Evolutionary conservation across 92 coral and sea anemone species (phyloP).

Genomic region (Scolanthus callimorphus): DNA sequence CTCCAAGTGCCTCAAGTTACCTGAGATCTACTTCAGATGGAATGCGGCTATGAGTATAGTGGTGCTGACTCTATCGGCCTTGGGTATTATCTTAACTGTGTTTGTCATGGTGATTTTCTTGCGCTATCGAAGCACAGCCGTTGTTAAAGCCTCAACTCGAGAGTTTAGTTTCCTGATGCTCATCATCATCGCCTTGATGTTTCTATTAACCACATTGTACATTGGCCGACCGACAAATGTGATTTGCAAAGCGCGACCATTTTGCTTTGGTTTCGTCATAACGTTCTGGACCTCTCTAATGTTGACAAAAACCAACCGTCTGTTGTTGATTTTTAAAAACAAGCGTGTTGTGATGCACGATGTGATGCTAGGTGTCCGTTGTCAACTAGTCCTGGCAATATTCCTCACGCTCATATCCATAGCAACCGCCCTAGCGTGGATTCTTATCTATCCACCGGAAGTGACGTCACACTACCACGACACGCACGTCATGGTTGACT

Average conservation of each 20-base stretch:
- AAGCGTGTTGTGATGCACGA: conserved; percentile 53
- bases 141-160: conserved; percentile 91
- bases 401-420: conserved; percentile 35
- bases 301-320: conserved; percentile 87
- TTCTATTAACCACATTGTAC: conserved; percentile 59
- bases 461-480: conserved; percentile 58
- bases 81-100: conserved; percentile 62
- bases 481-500: conserved; percentile 66
- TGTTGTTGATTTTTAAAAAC: conserved; percentile 78
- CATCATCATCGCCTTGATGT: conserved; percentile 59
- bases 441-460: conserved; percentile 58
- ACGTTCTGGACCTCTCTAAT: conserved; percentile 86
- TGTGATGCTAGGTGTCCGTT: conserved; percentile 53
- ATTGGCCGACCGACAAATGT: conserved; percentile 63
- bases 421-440: conserved; percentile 42
- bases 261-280: conserved; percentile 69
- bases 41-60: conserved; percentile 42
- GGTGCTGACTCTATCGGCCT: conserved; percentile 49
- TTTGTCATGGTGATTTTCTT: conserved; percentile 66
- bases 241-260: conserved; percentile 67
- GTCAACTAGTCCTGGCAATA: conserved; percentile 68
- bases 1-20: conserved; percentile 67
- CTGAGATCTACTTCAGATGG: conserved; percentile 79
- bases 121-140: conserved; percentile 70
- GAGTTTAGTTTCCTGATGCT: conserved; percentile 79